Evolutionary conservation across 2,797 vertebrate species (phyloP).

Genomic region (Falco biarmicus): DNA sequence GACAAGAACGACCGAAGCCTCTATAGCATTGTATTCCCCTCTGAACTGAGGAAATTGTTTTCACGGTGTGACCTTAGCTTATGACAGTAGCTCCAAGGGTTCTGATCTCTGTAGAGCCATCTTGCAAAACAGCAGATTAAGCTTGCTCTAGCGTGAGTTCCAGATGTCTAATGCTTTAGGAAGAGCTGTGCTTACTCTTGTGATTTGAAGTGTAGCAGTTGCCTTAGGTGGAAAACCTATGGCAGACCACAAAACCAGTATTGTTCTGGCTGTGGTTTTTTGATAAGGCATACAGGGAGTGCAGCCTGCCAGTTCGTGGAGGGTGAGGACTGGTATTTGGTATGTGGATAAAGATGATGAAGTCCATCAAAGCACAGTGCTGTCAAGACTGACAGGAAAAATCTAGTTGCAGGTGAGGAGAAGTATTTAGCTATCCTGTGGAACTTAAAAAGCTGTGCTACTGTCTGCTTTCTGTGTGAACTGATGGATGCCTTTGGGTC

Average conservation of each 20-base stretch:
- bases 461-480: not conserved
- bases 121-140: not conserved
- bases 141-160: not conserved
- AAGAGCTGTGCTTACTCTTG: not conserved
- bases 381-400: not conserved
- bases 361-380: not conserved
- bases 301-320: not conserved
- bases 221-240: not conserved
- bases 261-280: not conserved
- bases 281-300: not conserved
- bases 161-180: not conserved
- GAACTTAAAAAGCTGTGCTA: not conserved
- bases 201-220: not conserved
- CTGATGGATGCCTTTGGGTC: not conserved
- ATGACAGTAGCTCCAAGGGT: not conserved
- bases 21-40: not conserved
- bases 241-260: not conserved
- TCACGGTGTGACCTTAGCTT: not conserved
- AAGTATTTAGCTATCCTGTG: not conserved
- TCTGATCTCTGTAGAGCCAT: not conserved
- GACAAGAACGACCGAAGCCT: not conserved
- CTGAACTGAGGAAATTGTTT: not conserved
- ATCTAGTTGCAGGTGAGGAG: not conserved
- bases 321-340: accelerated
- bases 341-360: not conserved